A percentile compares a stretch with the other conserved stretches of the same genome.
These are phyloP conservation scores for Peromyscus nudipes DNA, from an alignment of 2,797 vertebrate genomes.

Conservation along the genomic window DNA sequence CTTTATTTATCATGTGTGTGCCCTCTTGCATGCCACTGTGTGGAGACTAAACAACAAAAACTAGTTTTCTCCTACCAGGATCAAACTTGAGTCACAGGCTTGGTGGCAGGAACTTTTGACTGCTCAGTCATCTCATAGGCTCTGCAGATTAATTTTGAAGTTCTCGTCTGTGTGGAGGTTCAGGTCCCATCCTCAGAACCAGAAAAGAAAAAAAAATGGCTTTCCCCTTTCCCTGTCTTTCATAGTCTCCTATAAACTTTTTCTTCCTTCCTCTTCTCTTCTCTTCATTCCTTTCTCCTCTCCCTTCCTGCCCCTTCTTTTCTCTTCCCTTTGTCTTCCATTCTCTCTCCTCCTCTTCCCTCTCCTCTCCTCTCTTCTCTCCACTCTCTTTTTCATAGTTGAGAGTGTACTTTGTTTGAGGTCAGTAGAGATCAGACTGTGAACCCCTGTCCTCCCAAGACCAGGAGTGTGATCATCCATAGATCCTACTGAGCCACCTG, in stretches of 20 bases:
- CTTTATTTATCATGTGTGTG: background rate
- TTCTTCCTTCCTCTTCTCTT: rapidly evolving
- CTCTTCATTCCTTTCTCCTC: background rate
- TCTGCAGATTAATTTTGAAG: background rate
- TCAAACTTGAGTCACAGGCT: background rate
- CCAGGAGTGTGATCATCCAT: background rate
- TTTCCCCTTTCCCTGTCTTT: background rate
- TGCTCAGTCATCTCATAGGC: background rate
- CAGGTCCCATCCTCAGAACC: background rate
- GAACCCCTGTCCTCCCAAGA: background rate
- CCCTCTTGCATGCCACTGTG: background rate
- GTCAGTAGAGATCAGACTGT: no score
- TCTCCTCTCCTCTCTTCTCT: no score
- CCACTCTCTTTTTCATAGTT: background rate
- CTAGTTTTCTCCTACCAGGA: background rate
- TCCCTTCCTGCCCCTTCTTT: rapidly evolving
- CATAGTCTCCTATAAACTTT: background rate
- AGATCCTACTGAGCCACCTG: background rate
- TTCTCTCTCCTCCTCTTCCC: background rate
- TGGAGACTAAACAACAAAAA: background rate
- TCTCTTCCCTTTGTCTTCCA: no score
- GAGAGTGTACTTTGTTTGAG: background rate
- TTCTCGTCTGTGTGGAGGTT: background rate
- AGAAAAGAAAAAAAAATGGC: background rate
- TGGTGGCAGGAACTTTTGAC: background rate